Conservation (phyloP, 1,140 invertebrate genomes). For the Bombus waltoni region DNA sequence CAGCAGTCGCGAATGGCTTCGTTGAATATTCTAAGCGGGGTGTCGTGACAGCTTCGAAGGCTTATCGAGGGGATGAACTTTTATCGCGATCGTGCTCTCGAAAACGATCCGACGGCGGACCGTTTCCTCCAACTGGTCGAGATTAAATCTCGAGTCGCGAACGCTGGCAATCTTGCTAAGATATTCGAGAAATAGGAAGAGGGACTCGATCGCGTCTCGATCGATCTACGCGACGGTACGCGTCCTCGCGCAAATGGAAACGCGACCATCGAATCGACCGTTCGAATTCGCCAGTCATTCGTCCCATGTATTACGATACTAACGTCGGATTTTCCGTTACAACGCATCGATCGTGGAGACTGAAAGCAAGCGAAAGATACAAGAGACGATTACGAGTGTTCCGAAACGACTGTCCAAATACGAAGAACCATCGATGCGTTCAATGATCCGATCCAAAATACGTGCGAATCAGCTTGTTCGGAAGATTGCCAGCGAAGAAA, state of each 20-base stretch:
- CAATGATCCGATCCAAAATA: no score
- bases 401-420: no score
- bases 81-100: conserved; percentile 52
- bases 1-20: conserved; percentile 43
- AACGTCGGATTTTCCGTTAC: not conserved
- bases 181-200: not conserved
- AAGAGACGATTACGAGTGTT: rapidly evolving
- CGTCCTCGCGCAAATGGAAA: not conserved
- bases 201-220: not conserved
- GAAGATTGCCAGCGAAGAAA: no score
- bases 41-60: conserved; percentile 42
- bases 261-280: not conserved
- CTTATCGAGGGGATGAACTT: conserved; percentile 50
- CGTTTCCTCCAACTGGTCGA: conserved; percentile 21
- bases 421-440: rapidly evolving
- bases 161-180: not conserved
- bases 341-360: not conserved
- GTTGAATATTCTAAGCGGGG: conserved; percentile 60
- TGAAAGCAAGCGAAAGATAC: no score
- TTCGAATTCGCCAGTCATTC: not conserved
- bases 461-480: no score
- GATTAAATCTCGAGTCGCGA: conserved; percentile 31
- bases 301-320: not conserved
- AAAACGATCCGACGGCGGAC: conserved; percentile 25
- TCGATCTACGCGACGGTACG: no score